Percentiles rank a stretch among this genome's conserved stretches.
These are phyloP conservation scores for Phrynocephalus vlangalii DNA, from an alignment of 2,797 vertebrate genomes.

Conservation along the genomic window DNA sequence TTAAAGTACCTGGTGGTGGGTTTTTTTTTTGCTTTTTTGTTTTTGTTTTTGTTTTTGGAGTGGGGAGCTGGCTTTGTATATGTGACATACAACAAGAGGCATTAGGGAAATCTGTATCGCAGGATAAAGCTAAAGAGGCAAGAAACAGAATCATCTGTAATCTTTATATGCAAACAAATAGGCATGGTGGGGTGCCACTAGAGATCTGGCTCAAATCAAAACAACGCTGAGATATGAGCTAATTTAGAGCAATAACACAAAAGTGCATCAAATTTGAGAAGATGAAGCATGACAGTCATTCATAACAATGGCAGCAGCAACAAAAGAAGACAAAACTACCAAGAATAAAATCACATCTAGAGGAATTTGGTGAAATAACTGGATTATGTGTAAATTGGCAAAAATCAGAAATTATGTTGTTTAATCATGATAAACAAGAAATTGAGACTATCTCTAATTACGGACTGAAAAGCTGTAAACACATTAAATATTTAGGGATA, in stretches of 20 bases:
- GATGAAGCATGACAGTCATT: neutral
- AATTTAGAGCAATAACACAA: neutral
- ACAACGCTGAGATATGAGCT: neutral
- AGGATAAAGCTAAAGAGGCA: neutral
- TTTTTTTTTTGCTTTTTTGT: no score
- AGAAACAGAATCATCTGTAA: neutral
- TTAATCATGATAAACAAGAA: no score
- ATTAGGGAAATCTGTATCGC: conserved; percentile 16
- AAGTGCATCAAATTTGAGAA: conserved; percentile 8
- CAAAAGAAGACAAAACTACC: neutral
- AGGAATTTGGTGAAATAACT: no score
- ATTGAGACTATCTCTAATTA: no score
- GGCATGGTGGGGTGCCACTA: neutral
- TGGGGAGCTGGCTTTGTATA: neutral
- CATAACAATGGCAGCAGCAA: neutral
- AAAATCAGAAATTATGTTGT: no score
- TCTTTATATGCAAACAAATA: conserved; percentile 19
- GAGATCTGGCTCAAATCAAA: conserved; percentile 19
- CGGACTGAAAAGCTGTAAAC: no score
- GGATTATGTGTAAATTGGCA: no score
- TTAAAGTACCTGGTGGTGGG: neutral
- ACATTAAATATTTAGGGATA: no score
- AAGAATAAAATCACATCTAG: no score
- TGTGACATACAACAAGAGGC: neutral
- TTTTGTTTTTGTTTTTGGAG: neutral